These are phyloP conservation scores for Anaspis maculata DNA, from an alignment of 2,888 invertebrate species.

Conservation along the genomic window DNA sequence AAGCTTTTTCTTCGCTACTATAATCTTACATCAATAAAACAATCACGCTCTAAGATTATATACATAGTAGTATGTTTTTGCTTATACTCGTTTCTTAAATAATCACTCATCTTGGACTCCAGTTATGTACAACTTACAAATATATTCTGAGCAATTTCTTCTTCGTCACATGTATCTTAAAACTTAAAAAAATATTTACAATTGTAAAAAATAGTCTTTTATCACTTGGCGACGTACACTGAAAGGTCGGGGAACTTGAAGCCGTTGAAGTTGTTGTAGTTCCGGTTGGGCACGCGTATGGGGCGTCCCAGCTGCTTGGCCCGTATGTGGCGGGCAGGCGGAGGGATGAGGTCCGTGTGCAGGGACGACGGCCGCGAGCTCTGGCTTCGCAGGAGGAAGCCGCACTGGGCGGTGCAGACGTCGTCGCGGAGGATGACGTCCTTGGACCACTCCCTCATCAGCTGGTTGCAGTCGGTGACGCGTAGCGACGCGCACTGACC, in stretches of 20 bases:
- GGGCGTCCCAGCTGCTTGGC: constrained; percentile 20
- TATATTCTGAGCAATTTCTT: too few relatives aligned
- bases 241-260: constrained; percentile 74
- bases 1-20: too few relatives aligned
- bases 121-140: too few relatives aligned
- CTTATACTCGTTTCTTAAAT: too few relatives aligned
- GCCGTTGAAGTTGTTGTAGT: constrained; percentile 45
- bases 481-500: constrained; percentile 82
- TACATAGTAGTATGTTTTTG: too few relatives aligned
- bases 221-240: constrained; percentile 49
- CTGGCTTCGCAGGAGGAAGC: constrained; percentile 53
- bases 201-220: too few relatives aligned
- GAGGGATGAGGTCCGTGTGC: constrained; percentile 33
- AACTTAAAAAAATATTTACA: too few relatives aligned
- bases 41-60: too few relatives aligned
- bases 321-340: constrained; percentile 28
- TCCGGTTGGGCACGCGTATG: constrained; percentile 23
- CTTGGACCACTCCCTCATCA: constrained; percentile 73
- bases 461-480: constrained; percentile 77
- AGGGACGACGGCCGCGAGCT: constrained; percentile 24
- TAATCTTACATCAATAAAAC: too few relatives aligned
- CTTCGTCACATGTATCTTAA: too few relatives aligned
- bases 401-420: constrained; percentile 86
- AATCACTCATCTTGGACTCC: too few relatives aligned
- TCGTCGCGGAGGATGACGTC: constrained; percentile 77